Percentiles rank a stretch among this genome's conserved stretches.
Evolutionary conservation across 2,113 vertebrate species (phyloP).

Genomic region (Lampris incognitus): DNA sequence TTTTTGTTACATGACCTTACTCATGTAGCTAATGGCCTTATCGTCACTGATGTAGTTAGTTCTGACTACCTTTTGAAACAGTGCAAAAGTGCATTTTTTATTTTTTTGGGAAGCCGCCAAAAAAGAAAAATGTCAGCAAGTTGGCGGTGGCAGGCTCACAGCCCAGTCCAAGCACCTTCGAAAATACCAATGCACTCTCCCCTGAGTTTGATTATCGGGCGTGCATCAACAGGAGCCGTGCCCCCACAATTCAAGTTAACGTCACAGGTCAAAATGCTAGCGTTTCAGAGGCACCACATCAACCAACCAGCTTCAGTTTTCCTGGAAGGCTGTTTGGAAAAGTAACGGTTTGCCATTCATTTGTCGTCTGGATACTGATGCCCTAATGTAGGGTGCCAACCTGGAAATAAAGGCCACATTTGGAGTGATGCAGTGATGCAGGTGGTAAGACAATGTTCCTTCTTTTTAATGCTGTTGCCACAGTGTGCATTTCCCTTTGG

Average conservation of each 20-base stretch:
- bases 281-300: not conserved
- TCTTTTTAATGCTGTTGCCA: no score
- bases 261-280: no score
- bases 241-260: not conserved
- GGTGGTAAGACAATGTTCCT: no score
- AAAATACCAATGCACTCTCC: conserved; percentile 11
- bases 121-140: no score
- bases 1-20: not conserved
- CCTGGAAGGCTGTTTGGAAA: not conserved
- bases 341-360: not conserved
- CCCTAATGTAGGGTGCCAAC: not conserved
- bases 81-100: no score
- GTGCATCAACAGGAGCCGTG: not conserved
- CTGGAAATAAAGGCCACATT: not conserved
- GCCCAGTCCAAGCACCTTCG: conserved; percentile 7
- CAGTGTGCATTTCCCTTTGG: no score
- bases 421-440: no score
- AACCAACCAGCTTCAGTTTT: not conserved
- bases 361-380: not conserved
- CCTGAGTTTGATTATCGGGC: not conserved
- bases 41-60: no score
- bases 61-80: not conserved
- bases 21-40: no score
- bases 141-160: not conserved
- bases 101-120: no score